Evolutionary conservation across 2,113 vertebrate species (phyloP).

Genomic region (Camelus dromedarius): DNA sequence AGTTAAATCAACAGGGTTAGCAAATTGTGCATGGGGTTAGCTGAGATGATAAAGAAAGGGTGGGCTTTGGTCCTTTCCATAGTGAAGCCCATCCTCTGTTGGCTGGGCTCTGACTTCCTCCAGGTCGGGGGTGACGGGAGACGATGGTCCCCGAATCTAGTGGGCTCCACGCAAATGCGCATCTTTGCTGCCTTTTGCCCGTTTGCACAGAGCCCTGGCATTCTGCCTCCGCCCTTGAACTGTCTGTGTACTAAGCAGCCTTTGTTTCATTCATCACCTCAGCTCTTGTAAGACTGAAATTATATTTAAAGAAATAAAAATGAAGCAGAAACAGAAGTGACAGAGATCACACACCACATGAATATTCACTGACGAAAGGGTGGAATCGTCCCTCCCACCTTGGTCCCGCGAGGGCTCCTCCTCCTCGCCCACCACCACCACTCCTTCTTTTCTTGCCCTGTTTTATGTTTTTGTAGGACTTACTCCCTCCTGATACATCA

Average conservation of each 20-base stretch:
- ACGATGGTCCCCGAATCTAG: accelerated
- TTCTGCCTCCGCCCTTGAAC: accelerated
- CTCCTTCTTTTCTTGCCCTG: accelerated
- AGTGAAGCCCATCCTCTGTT: accelerated
- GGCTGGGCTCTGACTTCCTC: neutral
- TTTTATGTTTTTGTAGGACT: accelerated
- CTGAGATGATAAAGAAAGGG: neutral
- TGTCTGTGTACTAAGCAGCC: accelerated
- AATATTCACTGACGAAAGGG: accelerated
- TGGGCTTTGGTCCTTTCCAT: accelerated
- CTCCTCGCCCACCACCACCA: accelerated
- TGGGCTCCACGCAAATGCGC: accelerated
- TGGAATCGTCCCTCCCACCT: accelerated
- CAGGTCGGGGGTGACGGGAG: accelerated
- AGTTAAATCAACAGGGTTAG: accelerated
- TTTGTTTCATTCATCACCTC: neutral
- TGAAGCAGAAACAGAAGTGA: neutral
- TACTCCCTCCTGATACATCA: accelerated
- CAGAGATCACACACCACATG: accelerated
- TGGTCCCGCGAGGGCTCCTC: accelerated
- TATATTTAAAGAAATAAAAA: neutral
- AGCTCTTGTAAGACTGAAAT: neutral
- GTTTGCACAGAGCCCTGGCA: neutral
- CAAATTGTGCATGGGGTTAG: neutral
- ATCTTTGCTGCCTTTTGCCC: accelerated